A percentile compares a stretch with the other conserved stretches of the same genome.
These are phyloP conservation scores for Malacoctenus gilli DNA, from an alignment of 2,797 vertebrate species.

Conservation along the genomic window DNA sequence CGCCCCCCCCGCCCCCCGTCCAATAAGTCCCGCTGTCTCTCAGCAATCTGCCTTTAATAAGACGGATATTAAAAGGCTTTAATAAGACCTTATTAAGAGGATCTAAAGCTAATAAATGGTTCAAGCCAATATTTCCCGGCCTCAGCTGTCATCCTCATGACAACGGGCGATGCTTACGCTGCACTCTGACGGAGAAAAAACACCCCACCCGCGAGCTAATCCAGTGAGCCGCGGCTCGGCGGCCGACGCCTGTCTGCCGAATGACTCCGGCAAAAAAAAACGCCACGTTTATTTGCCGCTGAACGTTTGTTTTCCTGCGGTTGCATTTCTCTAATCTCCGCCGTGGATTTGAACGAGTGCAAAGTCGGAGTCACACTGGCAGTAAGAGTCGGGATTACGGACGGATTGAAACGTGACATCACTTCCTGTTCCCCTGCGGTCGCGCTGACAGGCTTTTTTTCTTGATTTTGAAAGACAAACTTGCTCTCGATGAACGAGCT, in stretches of 20 bases:
- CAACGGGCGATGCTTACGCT: too few species aligned
- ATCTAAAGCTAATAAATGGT: not conserved
- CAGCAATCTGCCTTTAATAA: too few species aligned
- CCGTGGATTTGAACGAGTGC: not conserved
- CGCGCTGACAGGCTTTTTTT: not conserved
- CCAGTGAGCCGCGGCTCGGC: too few species aligned
- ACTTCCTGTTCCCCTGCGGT: not conserved
- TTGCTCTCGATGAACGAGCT: too few species aligned
- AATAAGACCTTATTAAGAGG: not conserved
- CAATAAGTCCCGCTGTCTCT: too few species aligned
- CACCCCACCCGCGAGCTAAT: too few species aligned
- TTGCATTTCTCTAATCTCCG: conserved; percentile 8
- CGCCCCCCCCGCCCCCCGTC: too few species aligned
- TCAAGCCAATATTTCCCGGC: not conserved
- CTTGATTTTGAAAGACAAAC: not conserved
- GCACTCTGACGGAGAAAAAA: not conserved
- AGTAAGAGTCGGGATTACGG: not conserved
- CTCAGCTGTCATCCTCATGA: conserved; percentile 11
- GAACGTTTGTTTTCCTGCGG: not conserved
- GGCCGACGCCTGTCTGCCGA: too few species aligned
- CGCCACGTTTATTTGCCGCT: not conserved
- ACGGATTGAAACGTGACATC: not conserved
- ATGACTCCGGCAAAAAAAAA: too few species aligned
- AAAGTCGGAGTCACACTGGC: not conserved
- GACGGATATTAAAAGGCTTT: too few species aligned